Evolutionary conservation across 2,888 invertebrate genomes (phyloP).

Genomic region (Ochropleura plecta): DNA sequence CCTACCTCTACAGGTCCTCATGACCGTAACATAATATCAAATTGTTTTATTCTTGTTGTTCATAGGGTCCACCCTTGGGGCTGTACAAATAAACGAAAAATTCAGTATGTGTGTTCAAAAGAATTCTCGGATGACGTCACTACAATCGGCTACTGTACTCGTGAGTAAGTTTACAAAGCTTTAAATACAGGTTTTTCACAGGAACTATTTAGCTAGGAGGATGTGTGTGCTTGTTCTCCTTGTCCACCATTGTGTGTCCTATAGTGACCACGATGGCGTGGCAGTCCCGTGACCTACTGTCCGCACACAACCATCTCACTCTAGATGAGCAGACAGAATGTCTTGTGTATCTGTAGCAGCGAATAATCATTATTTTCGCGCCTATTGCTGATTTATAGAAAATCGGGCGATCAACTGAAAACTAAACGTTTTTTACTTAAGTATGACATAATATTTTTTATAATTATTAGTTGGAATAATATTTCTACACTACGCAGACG

Average conservation of each 20-base stretch:
- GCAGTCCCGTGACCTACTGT: constrained; percentile 81
- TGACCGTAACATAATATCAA: no score
- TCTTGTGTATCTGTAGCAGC: constrained; percentile 84
- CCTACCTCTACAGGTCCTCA: no score
- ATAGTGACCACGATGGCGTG: constrained; percentile 87
- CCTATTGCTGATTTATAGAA: constrained; percentile 85
- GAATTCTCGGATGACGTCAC: no score
- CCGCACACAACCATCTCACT: constrained; percentile 85
- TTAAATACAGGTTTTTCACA: no score
- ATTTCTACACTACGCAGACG: no score
- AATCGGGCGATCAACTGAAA: constrained; percentile 76
- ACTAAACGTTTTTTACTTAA: not conserved
- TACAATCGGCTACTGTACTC: no score
- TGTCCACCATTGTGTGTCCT: constrained; percentile 82
- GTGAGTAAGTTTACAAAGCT: no score
- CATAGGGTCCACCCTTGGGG: no score
- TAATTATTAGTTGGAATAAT: no score
- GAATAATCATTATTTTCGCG: constrained; percentile 83
- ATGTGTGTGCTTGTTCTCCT: constrained; percentile 84
- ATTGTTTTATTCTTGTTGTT: no score
- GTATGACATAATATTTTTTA: not conserved
- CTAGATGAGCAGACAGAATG: constrained; percentile 86
- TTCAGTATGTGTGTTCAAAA: no score
- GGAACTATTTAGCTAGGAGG: constrained; percentile 75
- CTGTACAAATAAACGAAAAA: no score